phyloP scores from a whole-genome alignment of 2,797 vertebrate genomes.

The Gymnothorax reevesii region DNA sequence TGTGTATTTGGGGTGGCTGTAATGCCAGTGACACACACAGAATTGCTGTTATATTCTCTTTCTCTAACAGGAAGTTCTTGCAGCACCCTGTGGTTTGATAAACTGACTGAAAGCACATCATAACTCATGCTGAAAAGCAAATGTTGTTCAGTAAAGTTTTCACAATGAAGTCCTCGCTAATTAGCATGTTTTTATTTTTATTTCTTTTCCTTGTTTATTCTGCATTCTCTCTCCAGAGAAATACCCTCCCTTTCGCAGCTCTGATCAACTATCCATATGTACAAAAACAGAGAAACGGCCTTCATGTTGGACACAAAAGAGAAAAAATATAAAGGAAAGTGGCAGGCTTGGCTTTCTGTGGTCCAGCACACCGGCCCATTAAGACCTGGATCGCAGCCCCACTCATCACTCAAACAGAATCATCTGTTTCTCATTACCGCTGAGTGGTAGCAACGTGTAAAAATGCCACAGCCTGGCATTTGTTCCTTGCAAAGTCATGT shows the following conservation, averaged over 20 bases:
- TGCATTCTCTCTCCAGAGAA: not conserved
- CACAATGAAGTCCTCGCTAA: not conserved
- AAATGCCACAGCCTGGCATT: too few species aligned
- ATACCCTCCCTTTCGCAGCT: not conserved
- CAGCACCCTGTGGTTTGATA: not conserved
- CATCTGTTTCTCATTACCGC: too few species aligned
- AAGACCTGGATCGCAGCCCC: too few species aligned
- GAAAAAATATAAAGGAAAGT: too few species aligned
- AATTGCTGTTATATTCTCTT: not conserved
- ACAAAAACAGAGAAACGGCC: not conserved
- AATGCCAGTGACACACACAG: not conserved
- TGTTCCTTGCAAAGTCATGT: too few species aligned
- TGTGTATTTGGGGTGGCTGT: not conserved
- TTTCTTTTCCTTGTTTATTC: not conserved
- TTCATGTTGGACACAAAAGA: not conserved
- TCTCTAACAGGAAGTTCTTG: not conserved
- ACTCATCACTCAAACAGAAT: too few species aligned
- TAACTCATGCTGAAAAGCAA: conserved; percentile 4
- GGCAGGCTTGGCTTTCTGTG: too few species aligned
- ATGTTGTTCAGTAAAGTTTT: not conserved
- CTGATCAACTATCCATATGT: not conserved
- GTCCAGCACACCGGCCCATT: too few species aligned
- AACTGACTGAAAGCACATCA: conserved; percentile 9
- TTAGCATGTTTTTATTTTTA: not conserved
- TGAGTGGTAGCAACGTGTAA: too few species aligned